These are phyloP conservation scores for Patiria miniata DNA, from an alignment of 35 echinoderm and acorn worm genomes.

Conservation along the genomic window DNA sequence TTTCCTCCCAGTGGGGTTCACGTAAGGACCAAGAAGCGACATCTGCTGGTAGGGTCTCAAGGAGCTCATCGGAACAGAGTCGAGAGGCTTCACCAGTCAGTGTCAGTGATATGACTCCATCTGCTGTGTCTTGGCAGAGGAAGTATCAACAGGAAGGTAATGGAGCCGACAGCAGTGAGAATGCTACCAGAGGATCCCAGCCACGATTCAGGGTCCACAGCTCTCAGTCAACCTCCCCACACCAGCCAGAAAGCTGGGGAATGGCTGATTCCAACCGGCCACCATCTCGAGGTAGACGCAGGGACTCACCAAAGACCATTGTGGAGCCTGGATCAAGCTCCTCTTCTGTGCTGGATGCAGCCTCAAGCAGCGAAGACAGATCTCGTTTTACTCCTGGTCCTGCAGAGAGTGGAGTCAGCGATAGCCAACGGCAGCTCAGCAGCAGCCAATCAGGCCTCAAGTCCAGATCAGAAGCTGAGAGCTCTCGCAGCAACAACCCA, in stretches of 20 bases:
- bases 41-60: slow-evolving; percentile 9
- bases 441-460: not conserved
- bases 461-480: slow-evolving; percentile 35
- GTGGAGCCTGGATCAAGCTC: slow-evolving; percentile 30
- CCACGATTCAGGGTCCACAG: slow-evolving; percentile 55
- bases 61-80: slow-evolving; percentile 12
- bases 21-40: slow-evolving; percentile 2
- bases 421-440: slow-evolving; percentile 34
- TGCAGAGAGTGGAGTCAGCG: slow-evolving; percentile 19
- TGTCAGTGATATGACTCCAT: slow-evolving; percentile 5
- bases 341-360: slow-evolving; percentile 3
- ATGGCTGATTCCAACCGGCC: slow-evolving; percentile 30
- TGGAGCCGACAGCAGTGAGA: slow-evolving; percentile 60
- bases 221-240: slow-evolving; percentile 51
- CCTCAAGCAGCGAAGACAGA: slow-evolving; percentile 31
- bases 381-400: not conserved
- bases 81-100: slow-evolving; percentile 40
- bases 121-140: slow-evolving; percentile 35
- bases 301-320: slow-evolving; percentile 34
- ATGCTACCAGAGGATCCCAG: slow-evolving; percentile 34
- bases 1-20: slow-evolving; percentile 23
- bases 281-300: slow-evolving; percentile 13
- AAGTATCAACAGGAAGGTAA: slow-evolving; percentile 58
- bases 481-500: slow-evolving; percentile 15
- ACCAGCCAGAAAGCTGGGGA: slow-evolving; percentile 46